These are phyloP conservation scores for Dynastes hyllus DNA, from an alignment of 2,888 invertebrate species.

Conservation along the genomic window DNA sequence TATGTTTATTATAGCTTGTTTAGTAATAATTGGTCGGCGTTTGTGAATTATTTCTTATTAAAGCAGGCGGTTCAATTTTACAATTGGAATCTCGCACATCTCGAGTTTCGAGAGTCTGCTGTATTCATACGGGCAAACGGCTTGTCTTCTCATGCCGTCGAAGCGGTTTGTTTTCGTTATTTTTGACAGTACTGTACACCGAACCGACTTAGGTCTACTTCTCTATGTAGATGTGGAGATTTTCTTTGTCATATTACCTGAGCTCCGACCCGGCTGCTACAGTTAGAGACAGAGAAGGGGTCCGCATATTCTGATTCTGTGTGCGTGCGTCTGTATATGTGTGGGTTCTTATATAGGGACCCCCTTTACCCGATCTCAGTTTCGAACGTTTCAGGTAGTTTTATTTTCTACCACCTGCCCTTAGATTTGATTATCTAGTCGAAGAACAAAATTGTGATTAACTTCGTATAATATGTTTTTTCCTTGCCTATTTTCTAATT, in stretches of 20 bases:
- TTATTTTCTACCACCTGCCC: slow-evolving; percentile 60
- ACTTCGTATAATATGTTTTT: slow-evolving; percentile 8
- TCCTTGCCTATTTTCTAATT: background rate
- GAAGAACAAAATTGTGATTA: slow-evolving; percentile 26
- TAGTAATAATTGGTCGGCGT: slow-evolving; percentile 25
- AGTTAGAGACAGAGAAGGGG: slow-evolving; percentile 59
- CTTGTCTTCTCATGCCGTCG: background rate
- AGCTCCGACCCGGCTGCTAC: slow-evolving; percentile 54
- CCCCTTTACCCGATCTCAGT: slow-evolving; percentile 55
- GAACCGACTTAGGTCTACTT: slow-evolving; percentile 45
- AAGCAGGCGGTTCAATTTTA: slow-evolving; percentile 24
- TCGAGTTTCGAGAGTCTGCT: background rate
- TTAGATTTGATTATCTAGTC: slow-evolving; percentile 46
- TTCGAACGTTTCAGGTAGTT: slow-evolving; percentile 56
- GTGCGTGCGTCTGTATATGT: slow-evolving; percentile 44
- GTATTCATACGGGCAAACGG: background rate
- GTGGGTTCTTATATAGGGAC: slow-evolving; percentile 50
- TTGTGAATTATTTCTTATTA: slow-evolving; percentile 20
- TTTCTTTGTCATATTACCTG: slow-evolving; percentile 57
- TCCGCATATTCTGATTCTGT: slow-evolving; percentile 46
- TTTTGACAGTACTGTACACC: slow-evolving; percentile 56
- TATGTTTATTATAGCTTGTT: slow-evolving; percentile 9
- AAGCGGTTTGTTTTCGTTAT: slow-evolving; percentile 38
- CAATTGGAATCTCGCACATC: background rate
- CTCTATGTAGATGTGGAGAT: slow-evolving; percentile 36